Base-by-base conservation (phyloP, 2,797 vertebrate genomes). In the Remorina albescens region DNA sequence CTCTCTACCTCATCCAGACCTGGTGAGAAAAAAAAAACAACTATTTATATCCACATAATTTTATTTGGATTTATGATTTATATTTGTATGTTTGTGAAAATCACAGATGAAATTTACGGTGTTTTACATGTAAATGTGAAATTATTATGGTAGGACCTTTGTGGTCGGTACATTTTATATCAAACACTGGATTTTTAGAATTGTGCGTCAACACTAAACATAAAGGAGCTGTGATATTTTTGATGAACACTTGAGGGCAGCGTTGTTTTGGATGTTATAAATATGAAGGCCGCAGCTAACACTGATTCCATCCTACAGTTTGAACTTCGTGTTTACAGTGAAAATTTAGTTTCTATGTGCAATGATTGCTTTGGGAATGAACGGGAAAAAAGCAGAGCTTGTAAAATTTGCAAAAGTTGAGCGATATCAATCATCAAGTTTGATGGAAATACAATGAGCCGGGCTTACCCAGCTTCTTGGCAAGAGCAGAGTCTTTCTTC, bases 1-100 rank as follows among this genome's bases (percentile, higher is more conserved):
- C 97, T 98, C 86, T 97, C 96, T 68, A 96, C 95, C 85, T 98
- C 97, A 0, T 92, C 90, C 78, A 98, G 89, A 69, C 96, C 97
- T 97, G 79, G 1, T 1, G n/a, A 71, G 30, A 58, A 7, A n/a
- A 51, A 56, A 16, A n/a, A n/a, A n/a, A n/a, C n/a, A n/a, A n/a
- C n/a, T n/a, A n/a, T n/a, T n/a, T n/a, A n/a, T n/a, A n/a, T n/a
- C n/a, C n/a, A n/a, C n/a, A n/a, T n/a, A 16, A 13, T 39, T 39
- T 39, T 16, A 16, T 39, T 39, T 39, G 37, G 12, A 39, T 39
- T 34, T 34, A 34, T 34, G 32, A 34, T 34, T 34, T 34, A 34
- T 34, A 34, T 34, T 34, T 34, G 9, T 7, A 34, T 34, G 9
- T 34, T 34, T 34, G 8, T 34, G 32, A 2, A 34, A 7, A 9